These are phyloP conservation scores for Taenaris catops DNA, from an alignment of 2,888 invertebrate species.

Conservation along the genomic window DNA sequence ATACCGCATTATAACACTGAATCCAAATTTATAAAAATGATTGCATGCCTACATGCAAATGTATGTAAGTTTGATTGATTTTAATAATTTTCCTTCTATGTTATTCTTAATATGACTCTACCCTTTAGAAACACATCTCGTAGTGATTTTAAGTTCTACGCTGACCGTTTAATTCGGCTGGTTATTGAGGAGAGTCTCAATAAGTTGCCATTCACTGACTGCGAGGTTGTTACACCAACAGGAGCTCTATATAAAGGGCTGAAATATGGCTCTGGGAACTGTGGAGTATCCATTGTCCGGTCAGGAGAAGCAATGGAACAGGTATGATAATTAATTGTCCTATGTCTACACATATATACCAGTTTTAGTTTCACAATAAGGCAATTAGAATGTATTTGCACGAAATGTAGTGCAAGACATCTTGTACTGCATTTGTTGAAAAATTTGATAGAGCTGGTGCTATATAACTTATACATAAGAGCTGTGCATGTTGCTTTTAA, in stretches of 20 bases:
- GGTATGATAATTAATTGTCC: constrained; percentile 54
- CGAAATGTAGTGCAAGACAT: not conserved
- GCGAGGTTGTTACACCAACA: constrained; percentile 95
- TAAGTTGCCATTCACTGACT: constrained; percentile 95
- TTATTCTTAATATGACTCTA: no score
- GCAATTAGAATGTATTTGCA: not conserved
- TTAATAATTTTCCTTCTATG: no score
- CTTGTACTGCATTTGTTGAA: no score
- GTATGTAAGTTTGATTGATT: no score
- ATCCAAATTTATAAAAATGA: no score
- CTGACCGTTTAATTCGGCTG: constrained; percentile 96
- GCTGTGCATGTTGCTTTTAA: no score
- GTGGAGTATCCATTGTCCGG: constrained; percentile 98
- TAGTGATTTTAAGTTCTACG: constrained; percentile 99
- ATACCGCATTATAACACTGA: no score
- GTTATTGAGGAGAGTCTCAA: constrained; percentile 99
- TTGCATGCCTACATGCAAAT: no score
- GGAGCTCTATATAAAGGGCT: constrained; percentile 94
- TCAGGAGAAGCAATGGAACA: constrained; percentile 98
- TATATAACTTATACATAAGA: no score
- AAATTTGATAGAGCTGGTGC: no score
- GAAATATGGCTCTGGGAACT: constrained; percentile 97
- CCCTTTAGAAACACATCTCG: constrained; percentile 91
- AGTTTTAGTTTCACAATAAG: not conserved
- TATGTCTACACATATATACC: no score